Conservation (phyloP, 2,888 invertebrate species). For the Neelides folsomi region DNA sequence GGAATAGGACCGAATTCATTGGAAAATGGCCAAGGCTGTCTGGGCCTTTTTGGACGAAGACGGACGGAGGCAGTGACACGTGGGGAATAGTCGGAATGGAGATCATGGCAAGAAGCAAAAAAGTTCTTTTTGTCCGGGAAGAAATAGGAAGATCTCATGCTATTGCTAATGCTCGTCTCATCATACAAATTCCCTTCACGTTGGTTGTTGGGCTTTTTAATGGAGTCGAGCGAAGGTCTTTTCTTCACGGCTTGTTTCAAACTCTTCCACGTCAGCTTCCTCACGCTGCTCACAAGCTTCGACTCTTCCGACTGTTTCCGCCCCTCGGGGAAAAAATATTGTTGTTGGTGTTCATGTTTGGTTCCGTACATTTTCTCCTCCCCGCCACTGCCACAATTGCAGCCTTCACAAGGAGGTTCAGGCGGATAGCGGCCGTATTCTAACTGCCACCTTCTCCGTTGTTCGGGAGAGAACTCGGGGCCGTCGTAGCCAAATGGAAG, state of each 20-base stretch:
- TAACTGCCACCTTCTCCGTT: background rate
- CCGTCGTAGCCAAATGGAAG: conserved; percentile 27
- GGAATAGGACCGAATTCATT: conserved; percentile 30
- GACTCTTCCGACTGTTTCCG: conserved; percentile 1
- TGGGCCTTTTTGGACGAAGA: conserved; percentile 26
- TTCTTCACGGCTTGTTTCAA: conserved; percentile 33
- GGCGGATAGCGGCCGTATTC: background rate
- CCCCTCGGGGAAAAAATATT: conserved; percentile 7
- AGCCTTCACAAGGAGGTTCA: background rate
- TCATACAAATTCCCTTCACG: too few relatives aligned
- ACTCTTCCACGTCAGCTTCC: conserved; percentile 33
- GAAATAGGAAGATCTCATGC: conserved; percentile 14
- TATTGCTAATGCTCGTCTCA: too few relatives aligned
- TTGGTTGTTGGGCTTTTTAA: conserved; percentile 14
- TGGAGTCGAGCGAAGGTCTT: conserved; percentile 27
- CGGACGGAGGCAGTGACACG: conserved; percentile 29
- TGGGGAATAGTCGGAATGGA: conserved; percentile 17
- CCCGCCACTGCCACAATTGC: background rate
- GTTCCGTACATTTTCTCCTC: background rate
- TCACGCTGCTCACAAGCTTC: conserved; percentile 27
- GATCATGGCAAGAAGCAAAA: conserved; percentile 29
- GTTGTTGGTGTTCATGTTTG: background rate
- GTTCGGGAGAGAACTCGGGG: conserved; percentile 7
- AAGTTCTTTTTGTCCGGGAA: conserved; percentile 30
- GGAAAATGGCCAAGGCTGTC: conserved; percentile 25